Conservation (phyloP, 2,113 vertebrate genomes). For the Osmerus eperlanus region DNA sequence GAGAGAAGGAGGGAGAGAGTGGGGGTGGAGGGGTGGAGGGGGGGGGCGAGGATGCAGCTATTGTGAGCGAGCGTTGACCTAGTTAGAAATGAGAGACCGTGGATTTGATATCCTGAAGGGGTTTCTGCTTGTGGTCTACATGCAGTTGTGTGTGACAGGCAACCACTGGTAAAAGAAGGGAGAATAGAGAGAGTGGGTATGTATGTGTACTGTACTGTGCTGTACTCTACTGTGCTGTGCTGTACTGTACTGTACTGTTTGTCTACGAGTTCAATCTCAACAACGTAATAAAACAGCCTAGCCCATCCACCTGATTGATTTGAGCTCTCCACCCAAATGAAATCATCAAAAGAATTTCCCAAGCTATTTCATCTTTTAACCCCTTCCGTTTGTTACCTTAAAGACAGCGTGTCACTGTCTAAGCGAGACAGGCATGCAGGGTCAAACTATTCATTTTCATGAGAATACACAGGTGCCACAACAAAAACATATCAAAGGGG, state of each 20-base stretch:
- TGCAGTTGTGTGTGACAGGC: constrained; percentile 35
- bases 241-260: not conserved
- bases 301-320: too few relatives aligned
- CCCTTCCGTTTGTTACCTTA: not conserved
- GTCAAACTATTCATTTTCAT: not conserved
- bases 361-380: not conserved
- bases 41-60: constrained; percentile 34
- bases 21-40: not conserved
- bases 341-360: not conserved
- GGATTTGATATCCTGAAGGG: constrained; percentile 57
- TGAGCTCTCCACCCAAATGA: too few relatives aligned
- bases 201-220: not conserved
- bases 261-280: too few relatives aligned
- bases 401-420: not conserved
- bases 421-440: not conserved
- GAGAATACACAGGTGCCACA: not conserved
- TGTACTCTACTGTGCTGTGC: not conserved
- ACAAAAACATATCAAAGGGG: constrained; percentile 29
- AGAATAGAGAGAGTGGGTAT: not conserved
- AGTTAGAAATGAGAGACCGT: constrained; percentile 60
- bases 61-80: constrained; percentile 60
- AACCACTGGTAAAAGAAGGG: constrained; percentile 14
- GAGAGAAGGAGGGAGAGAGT: constrained; percentile 6
- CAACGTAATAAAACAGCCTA: too few relatives aligned
- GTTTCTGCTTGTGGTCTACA: constrained; percentile 47